Percentiles rank a stretch among this genome's conserved stretches.
Conservation (phyloP, 1,140 invertebrate genomes). For the Marisa cornuarietis region DNA sequence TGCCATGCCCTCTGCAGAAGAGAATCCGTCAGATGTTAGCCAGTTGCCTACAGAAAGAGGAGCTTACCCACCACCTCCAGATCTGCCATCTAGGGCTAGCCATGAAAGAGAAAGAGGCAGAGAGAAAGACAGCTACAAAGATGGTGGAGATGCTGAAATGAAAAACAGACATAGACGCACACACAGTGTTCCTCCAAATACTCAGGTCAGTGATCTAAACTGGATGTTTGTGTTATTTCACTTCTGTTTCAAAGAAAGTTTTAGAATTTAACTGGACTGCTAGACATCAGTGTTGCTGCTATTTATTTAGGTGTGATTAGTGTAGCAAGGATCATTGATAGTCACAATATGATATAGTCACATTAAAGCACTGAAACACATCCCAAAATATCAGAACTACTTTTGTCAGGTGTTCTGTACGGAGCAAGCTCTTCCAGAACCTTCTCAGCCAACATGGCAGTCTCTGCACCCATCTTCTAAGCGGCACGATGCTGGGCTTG, state of each 20-base stretch:
- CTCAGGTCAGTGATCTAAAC: neutral
- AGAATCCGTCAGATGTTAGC: constrained; percentile 4
- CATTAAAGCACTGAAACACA: too few relatives aligned
- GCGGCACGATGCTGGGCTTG: constrained; percentile 15
- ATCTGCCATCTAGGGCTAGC: constrained; percentile 26
- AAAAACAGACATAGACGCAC: constrained; percentile 30
- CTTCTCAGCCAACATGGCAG: neutral
- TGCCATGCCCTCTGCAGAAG: constrained; percentile 3
- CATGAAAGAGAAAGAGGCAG: neutral
- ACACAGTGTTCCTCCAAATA: constrained; percentile 36
- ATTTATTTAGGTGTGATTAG: too few relatives aligned
- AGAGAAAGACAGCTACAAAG: constrained; percentile 11
- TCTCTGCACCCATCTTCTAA: constrained; percentile 5
- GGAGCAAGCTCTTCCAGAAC: constrained; percentile 6
- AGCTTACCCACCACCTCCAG: constrained; percentile 33
- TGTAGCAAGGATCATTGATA: too few relatives aligned
- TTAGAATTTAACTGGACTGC: too few relatives aligned
- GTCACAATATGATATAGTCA: too few relatives aligned
- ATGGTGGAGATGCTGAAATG: constrained; percentile 25
- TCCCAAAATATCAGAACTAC: neutral
- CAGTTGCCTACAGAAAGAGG: constrained; percentile 30
- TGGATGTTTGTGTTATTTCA: neutral
- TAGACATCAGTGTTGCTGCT: too few relatives aligned
- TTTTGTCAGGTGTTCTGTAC: neutral
- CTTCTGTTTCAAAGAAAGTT: too few relatives aligned